Evolutionary conservation across 2,113 vertebrate species (phyloP), one percentile per base, ranked within the genome.

Genomic region (Centrocercus urophasianus): DNA sequence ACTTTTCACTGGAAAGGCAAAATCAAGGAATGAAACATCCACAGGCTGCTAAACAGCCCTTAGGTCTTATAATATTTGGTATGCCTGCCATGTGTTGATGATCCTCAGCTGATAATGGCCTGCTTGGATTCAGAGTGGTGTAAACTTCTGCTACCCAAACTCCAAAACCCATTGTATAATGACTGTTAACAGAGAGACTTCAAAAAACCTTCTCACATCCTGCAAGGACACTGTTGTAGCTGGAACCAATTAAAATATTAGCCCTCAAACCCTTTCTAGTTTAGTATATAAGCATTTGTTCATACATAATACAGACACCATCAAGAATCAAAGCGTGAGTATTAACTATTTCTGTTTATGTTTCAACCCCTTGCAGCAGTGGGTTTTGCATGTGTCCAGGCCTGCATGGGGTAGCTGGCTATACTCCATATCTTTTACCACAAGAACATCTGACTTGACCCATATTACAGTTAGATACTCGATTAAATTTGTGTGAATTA

Each of bases 11-110:
- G 24, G 38, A n/a, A 64, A 83, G 45, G 32, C 11, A 60, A 93
- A 88, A 83, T 9, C 28, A 47, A 65, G 36, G 10, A 11, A 52
- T 74, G n/a, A 74, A 45, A 34, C 28, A 9, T 50, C 61, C 60
- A 22, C 20, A 71, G 3, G 8, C 30, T 72, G 25, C 32, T 72
- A 11, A 43, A 64, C 9, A 69, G 38, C 2, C 25, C 17, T 14
- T 22, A 28, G 47, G 32, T 40, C 71, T 74, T 65, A 70, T 52
- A 74, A 63, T n/a, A 32, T 50, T 83, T 80, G 21, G 2, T 66
- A 54, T 32, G 0, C 0, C 54, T 83, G n/a, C 22, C 42, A 52
- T 2, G 3, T 22, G 6, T 13, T 14, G 1, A 42, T 61, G 76
- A n/a, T 10, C 9, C 12, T n/a, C 25, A 59, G 32, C 3, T 70